Evolutionary conservation across 2,113 vertebrate species (phyloP), one percentile per base, ranked within the genome.

Genomic region (Upupa epops): DNA sequence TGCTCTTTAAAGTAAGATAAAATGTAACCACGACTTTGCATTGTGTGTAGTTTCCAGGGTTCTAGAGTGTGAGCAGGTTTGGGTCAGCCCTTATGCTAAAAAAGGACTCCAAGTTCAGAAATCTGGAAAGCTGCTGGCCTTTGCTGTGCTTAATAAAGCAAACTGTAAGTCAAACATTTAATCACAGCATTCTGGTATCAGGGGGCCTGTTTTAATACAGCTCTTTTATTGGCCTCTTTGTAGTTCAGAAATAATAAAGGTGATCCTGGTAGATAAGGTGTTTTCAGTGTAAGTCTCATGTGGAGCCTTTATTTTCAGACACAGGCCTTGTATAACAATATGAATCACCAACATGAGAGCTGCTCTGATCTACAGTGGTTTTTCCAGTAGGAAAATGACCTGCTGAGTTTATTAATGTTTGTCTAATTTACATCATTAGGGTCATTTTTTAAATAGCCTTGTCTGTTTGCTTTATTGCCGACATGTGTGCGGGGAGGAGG

Each of bases 341-440:
- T 90, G 83, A 89, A 94, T 90, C 78, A 87, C 86, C 3, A 0
- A 31, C 34, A 16, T 18, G 92, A 96, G 92, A 94, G 89, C 86
- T 40, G 34, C 92, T 93, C 89, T 89, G 86, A 86, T 90, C 86
- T 84, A 40, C 3, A 36, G 93, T 74, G 81, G 54, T 42, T 94
- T 88, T 92, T 96, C 63, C 93, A 93, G 88, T 66, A 92, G 92
- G 86, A 86, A 94, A 95, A 95, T 94, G 95, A 86, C 93, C 83
- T 92, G 92, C 96, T 95, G 93, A 82, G 89, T 96, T 96, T 96
- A 96, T 96, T 95, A 96, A 94, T 93, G 95, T 96, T 95, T 94
- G 93, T 89, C 94, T 95, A 96, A 94, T 96, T 95, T 95, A 92
- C 91, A 95, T 95, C 90, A 79, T 94, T 93, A 94, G 42, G 80